Base-by-base conservation (phyloP, 2,888 invertebrate species). In the Ischnura elegans region DNA sequence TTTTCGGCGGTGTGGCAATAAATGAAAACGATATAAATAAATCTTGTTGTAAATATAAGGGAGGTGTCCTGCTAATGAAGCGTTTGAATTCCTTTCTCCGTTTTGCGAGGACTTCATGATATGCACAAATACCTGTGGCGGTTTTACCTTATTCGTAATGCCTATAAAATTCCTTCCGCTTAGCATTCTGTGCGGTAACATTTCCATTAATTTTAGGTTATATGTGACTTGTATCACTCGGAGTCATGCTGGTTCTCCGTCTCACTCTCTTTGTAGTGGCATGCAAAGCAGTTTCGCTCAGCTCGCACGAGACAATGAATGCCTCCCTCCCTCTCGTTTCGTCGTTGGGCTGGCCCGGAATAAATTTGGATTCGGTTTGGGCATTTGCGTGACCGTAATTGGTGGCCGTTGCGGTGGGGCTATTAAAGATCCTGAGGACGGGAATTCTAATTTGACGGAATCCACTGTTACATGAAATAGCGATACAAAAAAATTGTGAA, bases 361-460 rank as follows among this genome's bases (percentile, higher is more conserved):
- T 90, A 90, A 76, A 90, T 90, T 90, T 90, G 90, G 61, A 43
- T n/a, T n/a, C 36, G 42, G 42, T 51, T 87, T 42, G 42, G 25
- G 61, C 90, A 36, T 61, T 90, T 45, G 90, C 90, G 90, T 90
- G 90, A 43, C 90, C 25, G 25, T 87, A 87, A 87, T 55, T 55
- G 55, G 55, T 42, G 4, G 10, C n/a, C 29, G 36, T 86, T 86
- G 21, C 45, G 86, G 25, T 21, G n/a, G 13, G 25, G 45, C 45
- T 46, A 86, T 86, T 43, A 86, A 61, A 43, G 45, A 87, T 8
- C 55, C 51, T 42, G 43, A 42, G 61, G 90, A 55, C 42, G 8
- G 43, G 66, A 43, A 42, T 42, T 90, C 61, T 13, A 55, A 10
- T 51, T 55, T n/a, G 90, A 61, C 47, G 90, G 90, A 45, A 61